Base-by-base conservation (phyloP, 2,888 invertebrate genomes). In the Scaptomyza polygonia region DNA sequence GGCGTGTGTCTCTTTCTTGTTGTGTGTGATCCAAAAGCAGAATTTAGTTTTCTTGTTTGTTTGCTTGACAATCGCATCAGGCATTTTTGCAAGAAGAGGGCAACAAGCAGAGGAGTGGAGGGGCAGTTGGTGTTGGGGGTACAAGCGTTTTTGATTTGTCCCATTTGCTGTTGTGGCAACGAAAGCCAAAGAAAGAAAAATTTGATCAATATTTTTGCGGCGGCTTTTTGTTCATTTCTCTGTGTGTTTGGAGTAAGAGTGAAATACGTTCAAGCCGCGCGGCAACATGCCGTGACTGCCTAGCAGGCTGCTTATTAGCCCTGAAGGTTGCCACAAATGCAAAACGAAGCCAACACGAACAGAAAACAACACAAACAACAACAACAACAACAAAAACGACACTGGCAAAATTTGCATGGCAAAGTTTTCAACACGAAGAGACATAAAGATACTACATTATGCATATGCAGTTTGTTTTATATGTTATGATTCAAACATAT, bases 131-230 rank as follows among this genome's bases (percentile, higher is more conserved):
- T 16, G 16, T 4, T 16, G 14, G n/a, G n/a, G n/a, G 16, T 8
- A 5, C 21, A 11, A 29, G 25, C 73, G 51, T 62, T 63, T 63
- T 72, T 67, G 30, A 67, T 77, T 77, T 77, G 67, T 77, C 58
- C 67, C 62, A 53, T 52, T 61, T 56, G 75, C 74, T 78, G 78
- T 73, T 78, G 78, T 75, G 75, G 74, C 78, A 74, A 78, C 79
- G 79, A 68, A 63, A 69, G 56, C 79, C 73, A 70, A 70, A 88
- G 11, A 47, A 30, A 18, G 7, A 42, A 82, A 76, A 74, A 85
- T 88, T 84, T 88, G 87, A 84, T 84, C 84, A 88, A 84, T 84
- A 84, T 59, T 75, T 51, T 65, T 44, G 49, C 57, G 51, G 51
- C 34, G n/a, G n/a, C 56, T 42, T 30, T 27, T 16, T n/a, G n/a